Conservation (phyloP, 2,888 invertebrate genomes). For the Entomobrya multifasciata region DNA sequence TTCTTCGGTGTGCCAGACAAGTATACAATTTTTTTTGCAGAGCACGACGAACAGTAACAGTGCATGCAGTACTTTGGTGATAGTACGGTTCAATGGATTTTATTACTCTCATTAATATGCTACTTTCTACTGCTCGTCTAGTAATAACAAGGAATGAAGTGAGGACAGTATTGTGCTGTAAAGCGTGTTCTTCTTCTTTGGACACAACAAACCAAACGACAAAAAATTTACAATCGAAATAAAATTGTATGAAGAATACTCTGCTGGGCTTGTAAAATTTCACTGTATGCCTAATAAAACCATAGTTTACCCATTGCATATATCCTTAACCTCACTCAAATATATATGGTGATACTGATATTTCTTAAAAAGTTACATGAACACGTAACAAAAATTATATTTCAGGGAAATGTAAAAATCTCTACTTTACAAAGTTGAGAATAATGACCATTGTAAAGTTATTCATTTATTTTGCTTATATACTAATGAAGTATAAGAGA, state of each 20-base stretch:
- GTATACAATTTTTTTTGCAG: conserved; percentile 30
- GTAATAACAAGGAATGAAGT: conserved; percentile 37
- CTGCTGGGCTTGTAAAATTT: conserved; percentile 4
- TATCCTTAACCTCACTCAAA: too few relatives aligned
- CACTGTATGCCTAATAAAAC: not conserved
- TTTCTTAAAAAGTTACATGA: too few relatives aligned
- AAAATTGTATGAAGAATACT: conserved; percentile 49
- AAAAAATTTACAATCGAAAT: conserved; percentile 57
- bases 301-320: too few relatives aligned
- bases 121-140: not conserved
- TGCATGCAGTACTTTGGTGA: conserved; percentile 40
- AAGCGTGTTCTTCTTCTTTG: conserved; percentile 33
- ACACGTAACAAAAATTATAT: too few relatives aligned
- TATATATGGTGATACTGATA: too few relatives aligned
- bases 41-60: not conserved
- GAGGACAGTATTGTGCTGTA: conserved; percentile 45
- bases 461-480: conserved; percentile 11
- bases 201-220: conserved; percentile 45
- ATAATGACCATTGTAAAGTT: conserved; percentile 37
- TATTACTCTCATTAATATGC: conserved; percentile 64
- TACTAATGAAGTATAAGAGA: conserved; percentile 7
- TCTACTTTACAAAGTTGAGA: conserved; percentile 6
- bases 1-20: not conserved
- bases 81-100: conserved; percentile 64
- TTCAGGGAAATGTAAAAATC: too few relatives aligned